These are phyloP conservation scores for Cerceris rybyensis DNA, from an alignment of 2,888 invertebrate genomes.

Conservation along the genomic window DNA sequence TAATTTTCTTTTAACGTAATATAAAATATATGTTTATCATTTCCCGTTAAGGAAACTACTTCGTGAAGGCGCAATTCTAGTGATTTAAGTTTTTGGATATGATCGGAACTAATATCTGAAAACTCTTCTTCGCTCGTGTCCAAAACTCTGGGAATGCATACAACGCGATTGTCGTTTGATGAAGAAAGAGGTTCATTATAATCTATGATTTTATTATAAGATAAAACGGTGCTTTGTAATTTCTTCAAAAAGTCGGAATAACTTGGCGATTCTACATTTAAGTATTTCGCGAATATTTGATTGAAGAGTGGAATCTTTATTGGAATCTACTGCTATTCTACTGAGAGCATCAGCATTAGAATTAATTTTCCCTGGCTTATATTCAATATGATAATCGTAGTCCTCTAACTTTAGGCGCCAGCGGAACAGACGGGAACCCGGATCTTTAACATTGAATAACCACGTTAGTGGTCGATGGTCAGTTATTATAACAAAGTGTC, in stretches of 20 bases:
- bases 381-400: slow-evolving; percentile 72
- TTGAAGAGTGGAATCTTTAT: slow-evolving; percentile 67
- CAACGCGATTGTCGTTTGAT: too few species aligned
- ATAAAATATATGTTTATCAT: too few species aligned
- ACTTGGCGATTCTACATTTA: not conserved
- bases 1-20: too few species aligned
- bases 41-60: too few species aligned
- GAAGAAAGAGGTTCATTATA: too few species aligned
- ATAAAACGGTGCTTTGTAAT: too few species aligned
- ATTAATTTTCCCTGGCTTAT: slow-evolving; percentile 66
- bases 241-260: not conserved
- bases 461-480: slow-evolving; percentile 55
- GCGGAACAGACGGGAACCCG: slow-evolving; percentile 64
- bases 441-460: slow-evolving; percentile 73
- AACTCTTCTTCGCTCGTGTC: too few species aligned
- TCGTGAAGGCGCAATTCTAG: too few species aligned
- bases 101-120: too few species aligned
- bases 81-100: too few species aligned
- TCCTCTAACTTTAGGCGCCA: slow-evolving; percentile 73
- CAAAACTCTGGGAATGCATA: too few species aligned
- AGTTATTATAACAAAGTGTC: slow-evolving; percentile 73
- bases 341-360: not conserved
- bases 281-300: not conserved
- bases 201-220: too few species aligned
- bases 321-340: slow-evolving; percentile 53